These are phyloP conservation scores for Arion vulgaris DNA, from an alignment of 1,140 invertebrate species.

Conservation along the genomic window DNA sequence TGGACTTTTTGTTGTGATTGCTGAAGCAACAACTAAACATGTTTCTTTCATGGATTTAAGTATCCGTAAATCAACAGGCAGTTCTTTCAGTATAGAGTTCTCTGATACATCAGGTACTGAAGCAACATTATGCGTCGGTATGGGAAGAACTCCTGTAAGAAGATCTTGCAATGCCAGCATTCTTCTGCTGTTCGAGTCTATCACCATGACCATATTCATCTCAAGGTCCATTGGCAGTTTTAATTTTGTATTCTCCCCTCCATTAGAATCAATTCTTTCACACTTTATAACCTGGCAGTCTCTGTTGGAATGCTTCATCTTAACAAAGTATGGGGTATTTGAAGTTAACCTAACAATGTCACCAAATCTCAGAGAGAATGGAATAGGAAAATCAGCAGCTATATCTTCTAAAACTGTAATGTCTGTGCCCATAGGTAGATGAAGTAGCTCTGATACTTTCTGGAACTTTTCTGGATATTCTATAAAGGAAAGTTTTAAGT, in stretches of 20 bases:
- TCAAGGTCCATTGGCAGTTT: conserved; percentile 48
- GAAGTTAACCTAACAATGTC: conserved; percentile 44
- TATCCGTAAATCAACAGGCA: conserved; percentile 23
- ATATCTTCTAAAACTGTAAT: conserved; percentile 54
- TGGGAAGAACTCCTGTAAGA: conserved; percentile 17
- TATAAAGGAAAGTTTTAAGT: conserved; percentile 38
- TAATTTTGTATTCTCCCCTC: conserved; percentile 35
- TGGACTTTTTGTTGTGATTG: background rate
- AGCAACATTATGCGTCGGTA: conserved; percentile 34
- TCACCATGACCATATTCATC: conserved; percentile 35
- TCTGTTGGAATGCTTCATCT: conserved; percentile 16
- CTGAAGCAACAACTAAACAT: conserved; percentile 4
- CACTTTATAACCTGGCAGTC: conserved; percentile 44
- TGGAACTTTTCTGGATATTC: conserved; percentile 46
- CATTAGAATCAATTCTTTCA: conserved; percentile 23
- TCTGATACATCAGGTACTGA: background rate
- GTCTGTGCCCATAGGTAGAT: conserved; percentile 40
- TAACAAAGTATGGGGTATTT: conserved; percentile 35
- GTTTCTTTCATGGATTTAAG: conserved; percentile 24
- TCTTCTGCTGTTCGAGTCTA: conserved; percentile 25
- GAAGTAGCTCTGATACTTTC: conserved; percentile 42
- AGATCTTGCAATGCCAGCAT: conserved; percentile 38
- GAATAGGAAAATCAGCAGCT: conserved; percentile 54
- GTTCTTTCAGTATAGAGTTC: conserved; percentile 11
- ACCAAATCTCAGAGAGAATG: conserved; percentile 52